Conservation (phyloP, 2,888 invertebrate species). For the Nycteola revayana region DNA sequence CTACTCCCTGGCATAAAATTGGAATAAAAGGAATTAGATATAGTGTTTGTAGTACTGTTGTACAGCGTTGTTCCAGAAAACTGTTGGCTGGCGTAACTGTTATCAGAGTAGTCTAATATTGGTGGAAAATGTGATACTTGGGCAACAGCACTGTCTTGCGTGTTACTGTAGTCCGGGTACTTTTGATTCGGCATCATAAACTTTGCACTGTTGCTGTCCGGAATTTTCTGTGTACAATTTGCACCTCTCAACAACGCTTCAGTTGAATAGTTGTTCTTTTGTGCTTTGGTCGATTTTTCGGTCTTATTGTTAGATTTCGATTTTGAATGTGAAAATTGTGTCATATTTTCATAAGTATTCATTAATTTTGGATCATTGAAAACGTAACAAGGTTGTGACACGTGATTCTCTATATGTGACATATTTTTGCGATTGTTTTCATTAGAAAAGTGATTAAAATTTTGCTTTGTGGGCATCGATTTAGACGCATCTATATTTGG, state of each 20-base stretch:
- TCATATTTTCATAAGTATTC: constrained; percentile 56
- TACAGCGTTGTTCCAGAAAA: constrained; percentile 71
- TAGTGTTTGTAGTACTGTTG: constrained; percentile 70
- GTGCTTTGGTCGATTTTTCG: constrained; percentile 60
- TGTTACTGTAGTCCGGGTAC: constrained; percentile 58
- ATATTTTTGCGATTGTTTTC: constrained; percentile 57
- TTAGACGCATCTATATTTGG: constrained; percentile 52
- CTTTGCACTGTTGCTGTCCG: constrained; percentile 54
- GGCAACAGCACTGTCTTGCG: constrained; percentile 66
- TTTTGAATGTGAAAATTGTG: constrained; percentile 58
- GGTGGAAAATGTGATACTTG: constrained; percentile 77
- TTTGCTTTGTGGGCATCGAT: constrained; percentile 52
- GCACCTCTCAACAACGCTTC: constrained; percentile 70
- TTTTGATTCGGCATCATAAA: constrained; percentile 62
- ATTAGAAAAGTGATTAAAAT: constrained; percentile 46
- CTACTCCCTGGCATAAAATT: constrained; percentile 71
- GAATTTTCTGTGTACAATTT: constrained; percentile 60
- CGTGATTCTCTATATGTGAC: constrained; percentile 54
- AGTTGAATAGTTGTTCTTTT: constrained; percentile 73
- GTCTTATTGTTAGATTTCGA: constrained; percentile 52
- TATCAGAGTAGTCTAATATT: constrained; percentile 70
- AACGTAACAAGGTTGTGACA: constrained; percentile 60
- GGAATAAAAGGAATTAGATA: constrained; percentile 73
- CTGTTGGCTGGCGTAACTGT: constrained; percentile 65
- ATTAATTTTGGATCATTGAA: constrained; percentile 61